Base-by-base conservation (phyloP, 2,113 vertebrate genomes). In the Mobula hypostoma region DNA sequence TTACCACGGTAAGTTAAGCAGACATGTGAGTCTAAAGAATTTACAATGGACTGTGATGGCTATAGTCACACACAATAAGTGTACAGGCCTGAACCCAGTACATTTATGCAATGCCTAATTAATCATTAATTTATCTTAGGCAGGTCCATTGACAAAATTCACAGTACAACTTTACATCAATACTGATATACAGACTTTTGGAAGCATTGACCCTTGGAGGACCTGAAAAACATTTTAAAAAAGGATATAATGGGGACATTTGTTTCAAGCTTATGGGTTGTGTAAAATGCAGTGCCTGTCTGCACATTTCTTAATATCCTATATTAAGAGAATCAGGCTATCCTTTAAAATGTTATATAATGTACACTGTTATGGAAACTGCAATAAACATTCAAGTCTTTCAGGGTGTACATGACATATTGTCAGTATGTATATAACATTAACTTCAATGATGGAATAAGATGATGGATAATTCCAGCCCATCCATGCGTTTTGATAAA, bases 81-180 rank as follows among this genome's bases (percentile, higher is more conserved):
- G 70, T 40, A 93, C 70, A 74, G 91, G 68, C 56, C 68, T 56
- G 91, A 24, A 56, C 56, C 72, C 68, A 74, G 91, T 74, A 74
- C 11, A 93, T 56, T 93, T 74, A 74, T 72, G 91, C 70, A 74
- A 72, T 93, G 70, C n/a, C 36, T 93, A 72, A 7, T 0, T 93
- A 2, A 40, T 72, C 66, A 24, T 72, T 72, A 40, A 48, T 93
- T 93, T 48, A 93, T 56, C 70, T 93, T 56, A 76, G 68, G 91
- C 36, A 72, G 24, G 32, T 93, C 61, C 61, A 90, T 74, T 93
- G 40, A 93, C 68, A 93, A 74, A 93, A 93, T 76, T 68, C 91
- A 93, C 68, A 48, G 68, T n/a, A 93, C 68, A 72, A 40, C 90
- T 93, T 93, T 74, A 93, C 66, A 93, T 27, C 90, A 93, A 93